Base-by-base conservation (phyloP, 2,113 vertebrate genomes). In the Irena cyanogastra region DNA sequence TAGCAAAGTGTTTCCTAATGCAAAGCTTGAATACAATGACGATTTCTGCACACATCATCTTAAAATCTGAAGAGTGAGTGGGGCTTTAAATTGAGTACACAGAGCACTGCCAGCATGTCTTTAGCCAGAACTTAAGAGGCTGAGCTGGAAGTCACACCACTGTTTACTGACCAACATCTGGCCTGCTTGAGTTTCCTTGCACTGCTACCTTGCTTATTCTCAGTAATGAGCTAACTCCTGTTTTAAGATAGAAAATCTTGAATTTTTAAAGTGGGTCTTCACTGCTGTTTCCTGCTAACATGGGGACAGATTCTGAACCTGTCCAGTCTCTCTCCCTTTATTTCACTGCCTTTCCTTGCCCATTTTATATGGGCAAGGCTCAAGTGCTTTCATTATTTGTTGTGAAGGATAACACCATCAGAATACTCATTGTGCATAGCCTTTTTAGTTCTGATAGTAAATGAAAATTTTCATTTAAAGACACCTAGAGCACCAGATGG, bases 401-500 rank as follows among this genome's bases (percentile, higher is more conserved):
- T 78, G n/a, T 65, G 50, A 70, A 11, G 11, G 18, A 1, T 50
- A 76, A 88, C 26, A 85, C 64, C 33, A 66, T 10, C 39, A 90
- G 45, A 81, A 64, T 74, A 44, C 9, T 79, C 28, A 42, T 12
- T 56, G 24, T 30, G 35, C 3, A 4, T 22, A 83, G 72, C 49
- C 64, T 71, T n/a, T n/a, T 84, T 7, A 64, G 19, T 27, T 78
- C 54, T 57, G 41, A 92, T 56, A 72, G 33, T 44, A 83, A 88
- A 89, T 1, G 60, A 60, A 95, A 82, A 89, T 82, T 83, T 91
- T 83, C 49, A 77, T 65, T 95, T 83, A 80, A 94, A 95, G 57
- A 87, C 44, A 91, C 75, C 70, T 70, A 95, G 37, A 79, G 91
- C 41, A 95, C 72, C 83, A 94, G 83, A 93, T 89, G 72, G 80